Conservation (phyloP, 2,888 invertebrate species). For the Plusia festucae region DNA sequence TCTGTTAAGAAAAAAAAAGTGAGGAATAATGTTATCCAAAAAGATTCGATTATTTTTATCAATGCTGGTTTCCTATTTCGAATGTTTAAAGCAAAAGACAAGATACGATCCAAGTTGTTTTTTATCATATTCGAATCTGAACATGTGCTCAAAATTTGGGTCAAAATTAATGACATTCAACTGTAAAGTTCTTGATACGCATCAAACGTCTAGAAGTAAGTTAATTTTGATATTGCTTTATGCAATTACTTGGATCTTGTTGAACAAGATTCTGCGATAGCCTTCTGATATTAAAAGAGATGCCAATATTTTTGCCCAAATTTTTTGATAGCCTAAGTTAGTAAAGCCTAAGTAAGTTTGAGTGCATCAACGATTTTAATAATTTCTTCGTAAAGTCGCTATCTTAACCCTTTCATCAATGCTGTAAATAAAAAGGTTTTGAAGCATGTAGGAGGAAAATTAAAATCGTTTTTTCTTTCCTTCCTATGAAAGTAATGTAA, state of each 20-base stretch:
- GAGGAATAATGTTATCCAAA: background rate
- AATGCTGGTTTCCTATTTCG: background rate
- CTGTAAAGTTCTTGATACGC: background rate
- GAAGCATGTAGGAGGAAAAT: background rate
- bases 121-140: background rate
- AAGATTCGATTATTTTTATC: background rate
- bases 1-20: no score
- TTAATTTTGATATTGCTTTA: background rate
- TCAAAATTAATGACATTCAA: background rate
- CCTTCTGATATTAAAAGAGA: no score
- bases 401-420: no score
- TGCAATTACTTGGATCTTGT: background rate
- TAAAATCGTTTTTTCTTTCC: background rate
- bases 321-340: no score
- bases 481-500: background rate
- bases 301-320: no score
- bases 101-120: constrained; percentile 1
- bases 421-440: background rate
- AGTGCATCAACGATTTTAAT: background rate
- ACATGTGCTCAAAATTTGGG: constrained; percentile 1
- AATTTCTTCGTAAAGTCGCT: background rate
- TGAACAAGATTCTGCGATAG: background rate
- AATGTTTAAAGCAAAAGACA: background rate
- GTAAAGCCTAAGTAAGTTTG: background rate
- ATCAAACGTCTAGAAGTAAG: background rate